Percentiles rank a stretch among this genome's conserved stretches.
Conservation (phyloP, 1,140 invertebrate genomes). For the Drosophila bipectinata region DNA sequence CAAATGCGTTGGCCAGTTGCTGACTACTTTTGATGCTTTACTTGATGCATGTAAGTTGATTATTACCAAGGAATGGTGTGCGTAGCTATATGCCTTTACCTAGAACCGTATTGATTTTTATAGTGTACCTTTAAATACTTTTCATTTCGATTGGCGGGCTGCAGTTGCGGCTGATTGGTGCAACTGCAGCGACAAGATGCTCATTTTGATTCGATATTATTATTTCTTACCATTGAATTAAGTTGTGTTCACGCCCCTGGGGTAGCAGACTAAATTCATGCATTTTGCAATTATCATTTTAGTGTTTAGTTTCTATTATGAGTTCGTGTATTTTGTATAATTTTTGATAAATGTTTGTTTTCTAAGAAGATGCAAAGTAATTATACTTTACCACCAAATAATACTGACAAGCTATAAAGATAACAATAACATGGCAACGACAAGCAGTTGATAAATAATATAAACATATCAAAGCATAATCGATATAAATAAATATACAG, state of each 20-base stretch:
- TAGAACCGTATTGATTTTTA: constrained; percentile 45
- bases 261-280: constrained; percentile 83
- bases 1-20: constrained; percentile 46
- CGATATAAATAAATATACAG: constrained; percentile 66
- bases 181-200: constrained; percentile 13
- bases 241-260: constrained; percentile 64
- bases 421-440: constrained; percentile 68
- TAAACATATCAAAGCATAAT: constrained; percentile 70
- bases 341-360: constrained; percentile 60
- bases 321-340: constrained; percentile 63
- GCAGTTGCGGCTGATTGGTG: constrained; percentile 12
- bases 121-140: constrained; percentile 19
- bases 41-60: constrained; percentile 71
- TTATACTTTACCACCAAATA: constrained; percentile 72
- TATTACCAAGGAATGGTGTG: constrained; percentile 55
- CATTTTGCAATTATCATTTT: constrained; percentile 62
- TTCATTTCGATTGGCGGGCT: constrained; percentile 25
- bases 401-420: constrained; percentile 71
- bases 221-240: constrained; percentile 44
- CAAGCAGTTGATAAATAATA: constrained; percentile 68
- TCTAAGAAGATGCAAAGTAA: constrained; percentile 60
- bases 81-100: constrained; percentile 59
- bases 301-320: constrained; percentile 43
- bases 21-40: constrained; percentile 60
- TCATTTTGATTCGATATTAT: constrained; percentile 29